These are phyloP conservation scores for Jaculus jaculus DNA, from an alignment of 2,113 vertebrate species.

Conservation along the genomic window DNA sequence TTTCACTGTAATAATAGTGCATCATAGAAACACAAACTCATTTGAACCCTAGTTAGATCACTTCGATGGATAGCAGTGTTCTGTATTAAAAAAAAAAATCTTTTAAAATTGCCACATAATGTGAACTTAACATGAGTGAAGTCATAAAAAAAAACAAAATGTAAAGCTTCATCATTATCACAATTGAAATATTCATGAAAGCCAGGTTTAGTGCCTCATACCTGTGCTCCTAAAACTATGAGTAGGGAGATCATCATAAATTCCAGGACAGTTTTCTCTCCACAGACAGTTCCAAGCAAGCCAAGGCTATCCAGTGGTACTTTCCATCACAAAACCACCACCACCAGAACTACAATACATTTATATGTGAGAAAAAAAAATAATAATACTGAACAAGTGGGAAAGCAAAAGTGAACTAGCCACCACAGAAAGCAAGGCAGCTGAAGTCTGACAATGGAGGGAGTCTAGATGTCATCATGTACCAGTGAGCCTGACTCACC, in stretches of 20 bases:
- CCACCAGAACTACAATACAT: too few species aligned
- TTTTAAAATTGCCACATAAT: neutral
- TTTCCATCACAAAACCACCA: too few species aligned
- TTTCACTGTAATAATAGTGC: neutral
- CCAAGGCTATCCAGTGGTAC: too few species aligned
- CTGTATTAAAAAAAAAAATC: neutral
- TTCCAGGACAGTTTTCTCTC: too few species aligned
- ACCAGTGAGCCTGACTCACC: fast-evolving
- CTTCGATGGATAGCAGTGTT: neutral
- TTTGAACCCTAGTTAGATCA: neutral
- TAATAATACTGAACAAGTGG: neutral
- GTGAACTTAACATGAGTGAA: neutral
- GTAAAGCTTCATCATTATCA: neutral
- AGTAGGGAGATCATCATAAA: too few species aligned
- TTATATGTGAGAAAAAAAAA: neutral
- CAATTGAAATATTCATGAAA: neutral
- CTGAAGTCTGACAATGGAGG: neutral
- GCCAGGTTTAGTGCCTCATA: too few species aligned
- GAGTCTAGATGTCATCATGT: neutral
- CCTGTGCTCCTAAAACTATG: too few species aligned
- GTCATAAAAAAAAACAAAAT: neutral
- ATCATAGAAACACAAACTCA: neutral
- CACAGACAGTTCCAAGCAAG: too few species aligned
- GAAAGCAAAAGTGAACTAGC: neutral
- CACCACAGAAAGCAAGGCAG: neutral